phyloP scores from a whole-genome alignment of 2,888 invertebrate species.

The Junonia oenone region DNA sequence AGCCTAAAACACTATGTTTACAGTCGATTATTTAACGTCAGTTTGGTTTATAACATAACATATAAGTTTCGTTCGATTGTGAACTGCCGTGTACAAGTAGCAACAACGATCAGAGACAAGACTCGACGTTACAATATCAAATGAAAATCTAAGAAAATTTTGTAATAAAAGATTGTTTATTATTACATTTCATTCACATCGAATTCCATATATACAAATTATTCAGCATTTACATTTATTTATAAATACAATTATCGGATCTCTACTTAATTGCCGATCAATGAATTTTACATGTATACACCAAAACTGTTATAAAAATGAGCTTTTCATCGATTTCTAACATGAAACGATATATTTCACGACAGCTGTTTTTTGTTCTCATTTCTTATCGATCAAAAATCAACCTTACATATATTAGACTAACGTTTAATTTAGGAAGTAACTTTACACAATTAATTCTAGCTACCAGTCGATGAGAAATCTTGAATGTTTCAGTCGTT shows the following conservation, averaged over 20 bases:
- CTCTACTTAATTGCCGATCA: conserved; percentile 52
- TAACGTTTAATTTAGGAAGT: conserved; percentile 22
- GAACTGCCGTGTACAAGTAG: background rate
- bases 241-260: conserved; percentile 60
- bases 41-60: conserved; percentile 26
- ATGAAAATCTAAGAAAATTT: conserved; percentile 62
- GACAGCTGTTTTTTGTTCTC: conserved; percentile 21
- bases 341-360: conserved; percentile 42
- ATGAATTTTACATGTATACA: conserved; percentile 52
- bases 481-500: conserved; percentile 70
- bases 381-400: conserved; percentile 8
- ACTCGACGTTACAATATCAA: conserved; percentile 47
- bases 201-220: conserved; percentile 77
- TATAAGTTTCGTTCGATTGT: conserved; percentile 6
- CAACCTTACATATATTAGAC: conserved; percentile 12
- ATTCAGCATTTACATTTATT: conserved; percentile 67
- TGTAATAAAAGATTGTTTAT: conserved; percentile 76
- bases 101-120: conserved; percentile 68
- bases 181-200: conserved; percentile 67
- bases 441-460: conserved; percentile 37
- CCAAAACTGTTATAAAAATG: conserved; percentile 61
- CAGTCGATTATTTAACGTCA: conserved; percentile 26
- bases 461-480: conserved; percentile 74
- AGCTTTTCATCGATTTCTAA: conserved; percentile 43
- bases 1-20: conserved; percentile 15